phyloP scores from a whole-genome alignment of 2,797 vertebrate species.

The Melanotaenia maccullochi region DNA sequence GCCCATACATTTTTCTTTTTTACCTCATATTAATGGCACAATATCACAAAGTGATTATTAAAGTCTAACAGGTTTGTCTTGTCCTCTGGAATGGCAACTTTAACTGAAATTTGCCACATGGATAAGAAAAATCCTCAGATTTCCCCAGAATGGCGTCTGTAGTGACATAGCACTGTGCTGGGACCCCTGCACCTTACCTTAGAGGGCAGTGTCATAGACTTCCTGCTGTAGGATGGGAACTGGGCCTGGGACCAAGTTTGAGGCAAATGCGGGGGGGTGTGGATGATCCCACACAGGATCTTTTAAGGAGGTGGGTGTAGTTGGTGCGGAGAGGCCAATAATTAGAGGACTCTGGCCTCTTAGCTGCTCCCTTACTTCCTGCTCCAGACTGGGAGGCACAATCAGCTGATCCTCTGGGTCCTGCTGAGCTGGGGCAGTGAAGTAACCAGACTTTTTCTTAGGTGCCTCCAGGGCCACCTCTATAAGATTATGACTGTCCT shows the following conservation, averaged over 20 bases:
- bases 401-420: constrained; percentile 97
- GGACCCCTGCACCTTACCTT: constrained; percentile 50
- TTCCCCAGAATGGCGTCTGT: constrained; percentile 61
- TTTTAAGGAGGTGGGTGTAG: constrained; percentile 73
- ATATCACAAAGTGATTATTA: constrained; percentile 45
- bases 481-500: constrained; percentile 95
- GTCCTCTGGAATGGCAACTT: constrained; percentile 67
- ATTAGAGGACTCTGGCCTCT: constrained; percentile 82
- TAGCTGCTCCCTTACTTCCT: constrained; percentile 94
- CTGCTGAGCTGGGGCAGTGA: constrained; percentile 93
- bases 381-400: constrained; percentile 92
- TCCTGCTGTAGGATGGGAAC: constrained; percentile 81
- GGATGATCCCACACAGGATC: constrained; percentile 81
- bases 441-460: constrained; percentile 97
- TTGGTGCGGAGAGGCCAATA: constrained; percentile 69
- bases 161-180: constrained; percentile 41
- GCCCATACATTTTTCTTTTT: constrained; percentile 6
- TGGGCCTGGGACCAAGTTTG: constrained; percentile 59
- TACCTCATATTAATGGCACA: constrained; percentile 32
- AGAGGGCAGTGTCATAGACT: constrained; percentile 96
- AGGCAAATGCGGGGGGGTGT: constrained; percentile 72
- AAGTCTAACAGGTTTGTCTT: constrained; percentile 46
- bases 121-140: constrained; percentile 48
- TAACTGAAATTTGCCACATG: constrained; percentile 59
- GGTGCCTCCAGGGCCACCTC: constrained; percentile 96